Evolutionary conservation across 2,888 invertebrate species (phyloP).

Genomic region (Bedellia somnulentella): DNA sequence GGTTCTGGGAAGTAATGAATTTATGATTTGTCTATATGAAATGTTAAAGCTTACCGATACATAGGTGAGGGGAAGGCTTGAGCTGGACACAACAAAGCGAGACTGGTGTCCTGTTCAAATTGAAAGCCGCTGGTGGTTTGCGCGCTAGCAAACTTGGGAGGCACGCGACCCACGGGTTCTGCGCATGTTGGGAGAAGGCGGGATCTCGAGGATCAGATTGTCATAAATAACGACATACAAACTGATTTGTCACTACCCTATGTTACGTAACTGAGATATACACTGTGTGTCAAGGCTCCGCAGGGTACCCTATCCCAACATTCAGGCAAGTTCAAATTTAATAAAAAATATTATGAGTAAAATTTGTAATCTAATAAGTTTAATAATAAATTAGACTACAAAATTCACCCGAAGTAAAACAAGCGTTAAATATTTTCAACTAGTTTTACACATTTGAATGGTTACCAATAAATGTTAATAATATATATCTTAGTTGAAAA

Average conservation of each 20-base stretch:
- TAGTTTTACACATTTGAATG: background rate
- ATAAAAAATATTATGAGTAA: no score
- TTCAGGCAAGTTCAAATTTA: constrained; percentile 76
- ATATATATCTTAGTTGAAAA: background rate
- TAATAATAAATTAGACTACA: no score
- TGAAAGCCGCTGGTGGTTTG: constrained; percentile 66
- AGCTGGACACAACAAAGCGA: constrained; percentile 69
- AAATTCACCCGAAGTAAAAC: no score
- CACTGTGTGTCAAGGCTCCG: constrained; percentile 55
- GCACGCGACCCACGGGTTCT: constrained; percentile 70
- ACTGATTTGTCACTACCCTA: constrained; percentile 18
- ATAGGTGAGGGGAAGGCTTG: constrained; percentile 72
- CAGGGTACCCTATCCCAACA: constrained; percentile 99
- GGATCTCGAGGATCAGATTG: constrained; percentile 10
- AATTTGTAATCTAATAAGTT: no score
- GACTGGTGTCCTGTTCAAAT: constrained; percentile 45
- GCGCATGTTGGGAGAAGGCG: constrained; percentile 60
- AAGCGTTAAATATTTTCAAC: no score
- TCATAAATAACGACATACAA: constrained; percentile 17
- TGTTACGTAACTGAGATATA: no score
- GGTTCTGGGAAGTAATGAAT: constrained; percentile 30
- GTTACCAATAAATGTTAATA: background rate
- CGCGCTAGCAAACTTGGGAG: constrained; percentile 65
- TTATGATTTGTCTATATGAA: constrained; percentile 3
- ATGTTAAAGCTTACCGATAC: constrained; percentile 64